Conservation (phyloP, 1,140 invertebrate species). For the Drosophila auraria region DNA sequence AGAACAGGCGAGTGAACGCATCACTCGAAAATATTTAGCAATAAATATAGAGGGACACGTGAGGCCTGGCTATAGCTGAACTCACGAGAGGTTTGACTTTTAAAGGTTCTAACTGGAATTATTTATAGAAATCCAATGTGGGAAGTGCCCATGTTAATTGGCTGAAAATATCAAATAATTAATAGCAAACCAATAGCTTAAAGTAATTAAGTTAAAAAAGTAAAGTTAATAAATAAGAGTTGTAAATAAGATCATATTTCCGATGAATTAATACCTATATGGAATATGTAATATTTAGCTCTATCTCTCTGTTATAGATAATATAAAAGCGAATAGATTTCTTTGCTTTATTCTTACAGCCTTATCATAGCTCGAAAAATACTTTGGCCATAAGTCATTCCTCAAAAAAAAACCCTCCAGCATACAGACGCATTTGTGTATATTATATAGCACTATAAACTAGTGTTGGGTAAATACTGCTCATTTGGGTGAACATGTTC, state of each 20-base stretch:
- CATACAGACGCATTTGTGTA: background rate
- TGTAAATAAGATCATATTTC: background rate
- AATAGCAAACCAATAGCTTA: background rate
- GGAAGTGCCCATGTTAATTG: background rate
- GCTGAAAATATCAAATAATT: background rate
- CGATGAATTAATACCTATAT: background rate
- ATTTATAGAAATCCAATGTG: background rate
- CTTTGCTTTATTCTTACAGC: background rate
- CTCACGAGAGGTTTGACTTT: constrained; percentile 32
- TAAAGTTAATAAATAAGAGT: too few species aligned
- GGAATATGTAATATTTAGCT: background rate
- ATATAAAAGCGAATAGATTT: background rate
- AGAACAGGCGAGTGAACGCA: constrained; percentile 8
- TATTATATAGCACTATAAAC: background rate
- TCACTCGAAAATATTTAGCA: constrained; percentile 13
- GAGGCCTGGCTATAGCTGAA: background rate
- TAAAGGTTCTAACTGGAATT: constrained; percentile 7
- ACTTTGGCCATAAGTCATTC: constrained; percentile 17
- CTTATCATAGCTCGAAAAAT: constrained; percentile 18
- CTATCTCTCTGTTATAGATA: background rate
- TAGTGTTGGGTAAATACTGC: too few species aligned
- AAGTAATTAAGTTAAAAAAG: too few species aligned
- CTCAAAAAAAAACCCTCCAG: background rate
- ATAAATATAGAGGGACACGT: constrained; percentile 16
- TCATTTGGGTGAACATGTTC: too few species aligned